phyloP scores from a whole-genome alignment of 1,140 invertebrate genomes.

The Araneus ventricosus region DNA sequence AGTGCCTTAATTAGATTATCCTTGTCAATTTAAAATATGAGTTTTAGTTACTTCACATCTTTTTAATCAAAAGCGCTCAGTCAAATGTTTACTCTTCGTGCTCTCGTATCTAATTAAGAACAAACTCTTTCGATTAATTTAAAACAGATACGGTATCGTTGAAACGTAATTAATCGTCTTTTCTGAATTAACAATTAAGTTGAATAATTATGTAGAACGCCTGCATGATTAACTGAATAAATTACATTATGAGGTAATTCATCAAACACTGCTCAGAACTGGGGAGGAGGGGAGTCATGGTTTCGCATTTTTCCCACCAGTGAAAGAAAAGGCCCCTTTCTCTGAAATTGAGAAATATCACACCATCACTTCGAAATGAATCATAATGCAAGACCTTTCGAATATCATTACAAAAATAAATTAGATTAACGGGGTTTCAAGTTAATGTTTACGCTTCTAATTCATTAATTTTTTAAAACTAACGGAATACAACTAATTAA shows the following conservation, averaged over 20 bases:
- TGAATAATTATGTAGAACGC: slow-evolving; percentile 1
- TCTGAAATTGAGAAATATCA: no score
- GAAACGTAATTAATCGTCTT: slow-evolving; percentile 39
- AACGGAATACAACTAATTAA: no score
- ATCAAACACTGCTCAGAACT: background rate
- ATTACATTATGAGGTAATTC: slow-evolving; percentile 3
- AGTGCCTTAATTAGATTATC: no score
- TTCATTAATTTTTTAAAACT: no score
- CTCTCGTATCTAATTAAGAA: background rate
- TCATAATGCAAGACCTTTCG: no score
- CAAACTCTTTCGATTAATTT: slow-evolving; percentile 24
- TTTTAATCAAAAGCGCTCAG: background rate
- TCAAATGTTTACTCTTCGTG: background rate
- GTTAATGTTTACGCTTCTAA: no score
- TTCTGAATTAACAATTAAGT: slow-evolving; percentile 39
- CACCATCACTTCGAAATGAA: no score
- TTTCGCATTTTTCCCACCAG: no score
- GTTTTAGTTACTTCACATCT: background rate
- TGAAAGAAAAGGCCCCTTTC: no score
- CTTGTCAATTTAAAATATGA: background rate
- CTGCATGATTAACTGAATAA: slow-evolving; percentile 4
- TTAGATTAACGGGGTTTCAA: no score
- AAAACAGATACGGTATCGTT: slow-evolving; percentile 13
- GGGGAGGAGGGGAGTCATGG: no score
- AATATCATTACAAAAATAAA: no score